Conservation (phyloP, 2,113 vertebrate genomes). For the Caretta caretta region DNA sequence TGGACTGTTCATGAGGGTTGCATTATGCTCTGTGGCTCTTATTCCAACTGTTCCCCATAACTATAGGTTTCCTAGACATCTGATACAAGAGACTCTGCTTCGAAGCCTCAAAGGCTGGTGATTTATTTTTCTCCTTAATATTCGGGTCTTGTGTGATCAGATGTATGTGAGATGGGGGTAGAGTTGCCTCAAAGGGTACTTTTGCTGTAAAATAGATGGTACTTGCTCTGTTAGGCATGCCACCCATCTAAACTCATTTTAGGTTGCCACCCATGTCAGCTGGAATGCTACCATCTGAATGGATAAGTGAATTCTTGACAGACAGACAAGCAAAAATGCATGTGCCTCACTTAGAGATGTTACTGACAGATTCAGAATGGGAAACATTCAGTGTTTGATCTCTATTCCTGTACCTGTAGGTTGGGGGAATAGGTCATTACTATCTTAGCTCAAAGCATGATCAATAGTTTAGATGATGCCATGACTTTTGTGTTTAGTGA, state of each 20-base stretch:
- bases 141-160: background rate
- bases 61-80: background rate
- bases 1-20: background rate
- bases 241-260: background rate
- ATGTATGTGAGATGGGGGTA: accelerated
- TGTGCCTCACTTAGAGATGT: background rate
- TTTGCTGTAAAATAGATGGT: background rate
- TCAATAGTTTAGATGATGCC: constrained; percentile 23
- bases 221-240: background rate
- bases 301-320: background rate
- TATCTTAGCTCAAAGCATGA: background rate
- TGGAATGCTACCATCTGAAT: background rate
- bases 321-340: background rate
- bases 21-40: background rate
- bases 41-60: background rate
- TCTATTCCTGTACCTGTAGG: background rate
- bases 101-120: background rate
- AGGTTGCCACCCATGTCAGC: background rate
- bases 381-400: background rate
- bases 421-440: background rate
- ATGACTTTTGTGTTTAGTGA: constrained; percentile 16
- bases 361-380: background rate
- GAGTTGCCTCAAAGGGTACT: background rate
- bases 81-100: background rate
- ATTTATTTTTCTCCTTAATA: background rate